Evolutionary conservation across 1,140 invertebrate species (phyloP).

Genomic region (Drosophila repletoides): DNA sequence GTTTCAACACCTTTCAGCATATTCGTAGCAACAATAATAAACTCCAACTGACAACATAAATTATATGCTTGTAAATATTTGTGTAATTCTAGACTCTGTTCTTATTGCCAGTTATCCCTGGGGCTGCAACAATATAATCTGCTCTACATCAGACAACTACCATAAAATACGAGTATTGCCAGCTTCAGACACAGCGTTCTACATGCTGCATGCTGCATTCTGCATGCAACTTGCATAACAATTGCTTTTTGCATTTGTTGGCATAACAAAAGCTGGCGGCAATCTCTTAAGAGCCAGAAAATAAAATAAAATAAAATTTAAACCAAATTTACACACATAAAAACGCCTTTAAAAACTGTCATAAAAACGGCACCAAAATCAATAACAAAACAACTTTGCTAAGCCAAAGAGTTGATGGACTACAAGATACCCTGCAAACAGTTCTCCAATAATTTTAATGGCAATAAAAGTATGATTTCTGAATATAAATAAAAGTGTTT

Average conservation of each 20-base stretch:
- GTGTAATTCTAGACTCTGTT: no score
- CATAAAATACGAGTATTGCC: conserved; percentile 13
- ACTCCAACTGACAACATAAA: conserved; percentile 15
- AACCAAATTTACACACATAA: conserved; percentile 59
- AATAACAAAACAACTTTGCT: neutral
- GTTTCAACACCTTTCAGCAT: conserved; percentile 1
- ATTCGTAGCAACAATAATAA: conserved; percentile 1
- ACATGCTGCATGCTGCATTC: conserved; percentile 7
- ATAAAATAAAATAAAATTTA: conserved; percentile 56
- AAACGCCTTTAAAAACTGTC: conserved; percentile 65
- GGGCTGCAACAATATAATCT: conserved; percentile 29
- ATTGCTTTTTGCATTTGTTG: conserved; percentile 53
- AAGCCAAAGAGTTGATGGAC: neutral
- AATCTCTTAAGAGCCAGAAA: conserved; percentile 48
- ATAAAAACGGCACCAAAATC: conserved; percentile 37
- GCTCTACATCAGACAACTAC: conserved; percentile 17
- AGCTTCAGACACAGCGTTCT: neutral
- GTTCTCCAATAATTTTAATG: no score
- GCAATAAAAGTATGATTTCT: no score
- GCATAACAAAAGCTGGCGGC: conserved; percentile 28
- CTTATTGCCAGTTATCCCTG: neutral
- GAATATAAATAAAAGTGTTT: neutral
- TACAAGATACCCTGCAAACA: neutral
- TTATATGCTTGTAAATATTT: conserved; percentile 11
- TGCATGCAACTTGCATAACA: conserved; percentile 48